Percentiles rank a stretch among this genome's conserved stretches.
Conservation (phyloP, 2,113 vertebrate genomes). For the Plecturocebus donacophilus region DNA sequence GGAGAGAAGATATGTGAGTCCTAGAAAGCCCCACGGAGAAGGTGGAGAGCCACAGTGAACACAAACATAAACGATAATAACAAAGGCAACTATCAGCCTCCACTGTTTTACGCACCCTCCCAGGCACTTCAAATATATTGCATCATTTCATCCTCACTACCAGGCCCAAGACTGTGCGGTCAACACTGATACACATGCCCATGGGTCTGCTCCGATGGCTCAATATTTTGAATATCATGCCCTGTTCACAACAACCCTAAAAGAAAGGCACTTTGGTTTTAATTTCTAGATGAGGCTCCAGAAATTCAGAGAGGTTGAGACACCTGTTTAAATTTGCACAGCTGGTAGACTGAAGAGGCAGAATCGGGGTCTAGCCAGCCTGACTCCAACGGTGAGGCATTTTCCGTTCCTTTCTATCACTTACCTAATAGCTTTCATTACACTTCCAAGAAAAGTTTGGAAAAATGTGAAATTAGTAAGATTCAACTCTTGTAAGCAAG, state of each 20-base stretch:
- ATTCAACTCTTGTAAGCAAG: background rate
- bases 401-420: background rate
- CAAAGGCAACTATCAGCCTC: too few relatives aligned
- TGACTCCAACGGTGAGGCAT: background rate
- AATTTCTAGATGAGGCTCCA: background rate
- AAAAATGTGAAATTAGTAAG: background rate
- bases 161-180: background rate
- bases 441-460: background rate
- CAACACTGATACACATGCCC: fast-evolving
- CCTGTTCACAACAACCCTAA: background rate
- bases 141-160: background rate
- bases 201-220: background rate
- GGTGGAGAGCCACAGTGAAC: background rate
- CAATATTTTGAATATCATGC: background rate
- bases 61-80: too few relatives aligned
- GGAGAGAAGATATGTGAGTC: background rate
- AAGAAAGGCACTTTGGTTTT: background rate
- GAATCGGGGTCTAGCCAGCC: background rate
- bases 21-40: fast-evolving
- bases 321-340: too few relatives aligned
- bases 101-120: background rate
- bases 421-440: background rate
- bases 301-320: background rate
- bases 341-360: background rate
- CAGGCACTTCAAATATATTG: background rate